Evolutionary conservation across 2,888 invertebrate species (phyloP).

Genomic region (Leptinotarsa haldemani): DNA sequence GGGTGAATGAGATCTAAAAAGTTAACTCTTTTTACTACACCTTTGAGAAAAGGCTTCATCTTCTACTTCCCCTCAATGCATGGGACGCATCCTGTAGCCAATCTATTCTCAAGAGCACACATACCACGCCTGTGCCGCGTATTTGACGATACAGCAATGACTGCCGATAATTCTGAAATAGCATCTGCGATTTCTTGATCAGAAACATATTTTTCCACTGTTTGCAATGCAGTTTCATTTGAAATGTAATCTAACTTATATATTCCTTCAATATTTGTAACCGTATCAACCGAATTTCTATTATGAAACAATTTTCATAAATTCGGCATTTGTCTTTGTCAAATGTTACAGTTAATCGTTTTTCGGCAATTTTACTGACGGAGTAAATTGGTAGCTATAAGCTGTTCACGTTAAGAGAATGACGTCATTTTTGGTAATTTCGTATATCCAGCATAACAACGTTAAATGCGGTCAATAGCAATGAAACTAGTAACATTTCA

Average conservation of each 20-base stretch:
- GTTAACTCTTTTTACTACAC: neutral
- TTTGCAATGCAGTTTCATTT: neutral
- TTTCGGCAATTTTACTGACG: neutral
- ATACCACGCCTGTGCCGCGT: slow-evolving; percentile 13
- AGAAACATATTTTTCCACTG: neutral
- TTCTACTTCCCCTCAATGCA: slow-evolving; percentile 5
- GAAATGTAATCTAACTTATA: neutral
- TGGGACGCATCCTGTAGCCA: slow-evolving; percentile 1
- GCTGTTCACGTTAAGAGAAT: no score
- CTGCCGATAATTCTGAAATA: neutral
- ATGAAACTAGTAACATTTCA: no score
- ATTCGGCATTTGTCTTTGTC: neutral
- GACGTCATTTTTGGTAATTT: no score
- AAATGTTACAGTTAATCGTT: neutral
- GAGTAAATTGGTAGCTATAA: neutral
- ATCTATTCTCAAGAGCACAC: slow-evolving; percentile 14
- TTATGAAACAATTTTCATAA: no score
- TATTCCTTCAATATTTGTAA: neutral
- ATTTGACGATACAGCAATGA: neutral
- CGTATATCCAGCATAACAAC: no score
- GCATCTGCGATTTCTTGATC: neutral
- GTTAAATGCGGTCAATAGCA: no score
- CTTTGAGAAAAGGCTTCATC: neutral
- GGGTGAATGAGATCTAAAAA: slow-evolving; percentile 5
- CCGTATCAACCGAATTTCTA: no score